Evolutionary conservation across 2,797 vertebrate species (phyloP).

Genomic region (Oreochromis mossambicus): DNA sequence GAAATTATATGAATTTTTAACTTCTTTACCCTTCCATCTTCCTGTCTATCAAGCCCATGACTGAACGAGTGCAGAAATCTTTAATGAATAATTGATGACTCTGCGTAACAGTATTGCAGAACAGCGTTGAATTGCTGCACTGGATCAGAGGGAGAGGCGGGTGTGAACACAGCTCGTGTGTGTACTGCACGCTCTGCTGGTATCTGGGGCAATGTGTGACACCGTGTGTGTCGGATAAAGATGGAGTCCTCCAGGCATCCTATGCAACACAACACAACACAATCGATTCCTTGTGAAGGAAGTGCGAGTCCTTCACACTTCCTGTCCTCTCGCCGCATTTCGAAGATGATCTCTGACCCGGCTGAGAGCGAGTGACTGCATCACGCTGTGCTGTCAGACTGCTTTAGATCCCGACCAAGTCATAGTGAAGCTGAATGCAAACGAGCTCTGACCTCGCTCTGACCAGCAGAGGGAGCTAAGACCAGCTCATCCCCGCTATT

Average conservation of each 20-base stretch:
- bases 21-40: constrained; percentile 19
- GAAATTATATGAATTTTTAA: constrained; percentile 5
- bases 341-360: constrained; percentile 16
- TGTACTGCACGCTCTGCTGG: constrained; percentile 31
- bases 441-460: neutral
- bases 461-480: constrained; percentile 60
- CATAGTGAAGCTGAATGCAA: neutral
- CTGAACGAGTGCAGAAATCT: constrained; percentile 65
- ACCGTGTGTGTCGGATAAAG: constrained; percentile 16
- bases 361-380: neutral
- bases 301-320: constrained; percentile 8
- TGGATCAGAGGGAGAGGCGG: constrained; percentile 31
- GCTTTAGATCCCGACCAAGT: constrained; percentile 22
- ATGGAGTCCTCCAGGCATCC: constrained; percentile 10
- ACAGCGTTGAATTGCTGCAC: constrained; percentile 61
- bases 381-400: constrained; percentile 8
- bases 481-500: neutral
- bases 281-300: neutral
- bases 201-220: constrained; percentile 54
- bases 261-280: neutral
- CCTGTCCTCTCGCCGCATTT: neutral
- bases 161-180: constrained; percentile 42
- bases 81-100: constrained; percentile 75
- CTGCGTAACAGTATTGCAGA: constrained; percentile 69
- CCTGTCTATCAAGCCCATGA: constrained; percentile 32